Base-by-base conservation (phyloP, 2,888 invertebrate species). In the Drosophila kanekoi region DNA sequence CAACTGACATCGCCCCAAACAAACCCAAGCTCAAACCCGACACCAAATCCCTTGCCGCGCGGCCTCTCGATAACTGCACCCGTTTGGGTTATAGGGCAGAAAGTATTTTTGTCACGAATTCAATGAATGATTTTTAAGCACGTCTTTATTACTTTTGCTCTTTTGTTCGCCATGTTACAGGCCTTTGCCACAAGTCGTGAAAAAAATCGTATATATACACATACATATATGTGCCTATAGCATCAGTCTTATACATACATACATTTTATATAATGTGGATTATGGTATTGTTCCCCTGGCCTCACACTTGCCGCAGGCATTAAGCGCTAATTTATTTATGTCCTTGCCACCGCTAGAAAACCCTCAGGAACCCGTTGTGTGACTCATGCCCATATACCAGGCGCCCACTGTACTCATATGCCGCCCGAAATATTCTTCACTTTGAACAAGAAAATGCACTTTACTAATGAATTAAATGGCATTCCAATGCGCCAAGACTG, bases 101-200 rank as follows among this genome's bases (percentile, higher is more conserved):
- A 56, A 62, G 66, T 78, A 86, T 82, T 87, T 89, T 68, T 86
- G 83, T 86, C 88, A 82, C 89, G 82, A 88, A 82, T 88, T 87
- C 88, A 86, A 87, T 87, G 78, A 87, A 85, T 70, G 88, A 89
- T 80, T 86, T 87, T 85, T 82, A 88, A 89, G 89, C 77, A 79
- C 72, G 57, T 74, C 77, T 89, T 89, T 88, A 89, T 89, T 87
- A 81, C 84, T 84, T 87, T 89, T 84, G 47, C 71, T 57, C 59
- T 68, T 73, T 73, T 73, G 73, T 65, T 58, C 64, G 74, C 20
- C 48, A 54, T 52, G 20, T 52, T 59, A 56, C 48, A 63, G 77
- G 69, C 77, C 67, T 49, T 28, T 14, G 33, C 38, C 49, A 37
- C 41, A 44, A 23, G 23, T 33, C n/a, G 32, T n/a, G 8, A 10